These are phyloP conservation scores for Drosophila neutralis DNA, from an alignment of 2,888 invertebrate genomes.

Conservation along the genomic window DNA sequence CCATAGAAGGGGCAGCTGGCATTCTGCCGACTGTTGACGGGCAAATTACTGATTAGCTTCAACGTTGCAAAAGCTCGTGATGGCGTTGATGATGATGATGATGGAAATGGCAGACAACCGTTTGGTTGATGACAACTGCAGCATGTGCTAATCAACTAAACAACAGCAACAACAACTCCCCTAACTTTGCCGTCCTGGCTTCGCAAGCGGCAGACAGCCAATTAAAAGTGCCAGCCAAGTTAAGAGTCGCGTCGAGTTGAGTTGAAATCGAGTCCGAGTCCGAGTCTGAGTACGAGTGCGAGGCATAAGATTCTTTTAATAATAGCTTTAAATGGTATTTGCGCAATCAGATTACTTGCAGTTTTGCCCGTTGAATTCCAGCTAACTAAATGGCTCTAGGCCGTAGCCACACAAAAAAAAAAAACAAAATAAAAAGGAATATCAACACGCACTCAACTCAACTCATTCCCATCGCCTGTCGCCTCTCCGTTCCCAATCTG, in stretches of 20 bases:
- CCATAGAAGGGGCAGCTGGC: conserved; percentile 10
- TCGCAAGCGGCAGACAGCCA: conserved; percentile 61
- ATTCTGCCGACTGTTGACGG: conserved; percentile 55
- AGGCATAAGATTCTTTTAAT: conserved; percentile 60
- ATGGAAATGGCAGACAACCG: conserved; percentile 38
- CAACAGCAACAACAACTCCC: conserved; percentile 18
- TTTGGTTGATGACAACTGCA: conserved; percentile 64
- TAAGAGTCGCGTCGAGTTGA: conserved; percentile 35
- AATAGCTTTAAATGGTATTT: conserved; percentile 66
- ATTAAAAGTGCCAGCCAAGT: conserved; percentile 63
- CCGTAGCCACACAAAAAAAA: conserved; percentile 1
- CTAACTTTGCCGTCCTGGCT: conserved; percentile 9
- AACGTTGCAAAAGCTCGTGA: conserved; percentile 52
- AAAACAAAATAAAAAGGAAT: neutral
- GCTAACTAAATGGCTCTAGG: conserved; percentile 55
- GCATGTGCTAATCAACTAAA: conserved; percentile 49
- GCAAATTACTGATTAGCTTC: conserved; percentile 47
- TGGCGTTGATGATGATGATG: conserved; percentile 24
- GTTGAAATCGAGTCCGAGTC: conserved; percentile 25
- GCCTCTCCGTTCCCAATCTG: conserved; percentile 8
- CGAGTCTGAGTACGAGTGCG: conserved; percentile 18
- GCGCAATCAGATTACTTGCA: conserved; percentile 62
- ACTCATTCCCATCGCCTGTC: conserved; percentile 6
- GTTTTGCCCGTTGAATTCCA: conserved; percentile 47
- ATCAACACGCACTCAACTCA: conserved; percentile 29